A percentile compares a stretch with the other conserved stretches of the same genome.
Conservation (phyloP, 2,888 invertebrate species). For the Microctonus brassicae region DNA sequence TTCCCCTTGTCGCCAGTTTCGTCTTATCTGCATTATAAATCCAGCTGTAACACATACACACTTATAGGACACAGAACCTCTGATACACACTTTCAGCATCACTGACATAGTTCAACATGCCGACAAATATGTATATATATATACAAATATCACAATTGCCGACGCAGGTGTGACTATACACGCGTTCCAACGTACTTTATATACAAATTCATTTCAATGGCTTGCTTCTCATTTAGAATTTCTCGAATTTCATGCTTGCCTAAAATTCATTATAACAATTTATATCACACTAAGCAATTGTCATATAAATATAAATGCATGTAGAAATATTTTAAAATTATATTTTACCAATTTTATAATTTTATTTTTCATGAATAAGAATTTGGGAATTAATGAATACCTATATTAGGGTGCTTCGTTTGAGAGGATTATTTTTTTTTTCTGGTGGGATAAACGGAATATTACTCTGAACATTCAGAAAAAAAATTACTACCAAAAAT, state of each 20-base stretch:
- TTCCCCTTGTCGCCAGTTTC: background rate
- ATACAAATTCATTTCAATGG: background rate
- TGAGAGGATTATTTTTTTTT: too few relatives aligned
- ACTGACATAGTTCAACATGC: background rate
- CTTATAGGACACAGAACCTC: background rate
- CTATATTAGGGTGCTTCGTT: too few relatives aligned
- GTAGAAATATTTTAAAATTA: too few relatives aligned
- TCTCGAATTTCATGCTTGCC: background rate
- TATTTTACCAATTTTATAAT: too few relatives aligned
- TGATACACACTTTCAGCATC: background rate
- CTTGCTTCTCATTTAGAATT: background rate
- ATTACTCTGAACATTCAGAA: too few relatives aligned
- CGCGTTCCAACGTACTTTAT: background rate
- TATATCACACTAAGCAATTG: background rate
- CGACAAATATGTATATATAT: background rate
- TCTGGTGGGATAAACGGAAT: too few relatives aligned
- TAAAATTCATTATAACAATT: background rate
- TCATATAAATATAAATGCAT: background rate
- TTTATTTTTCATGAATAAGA: too few relatives aligned
- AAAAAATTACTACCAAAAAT: too few relatives aligned
- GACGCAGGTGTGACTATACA: background rate
- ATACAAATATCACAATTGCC: constrained; percentile 3
- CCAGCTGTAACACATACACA: background rate
- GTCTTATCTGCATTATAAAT: background rate
- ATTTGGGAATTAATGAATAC: too few relatives aligned